Percentiles rank a stretch among this genome's conserved stretches.
These are phyloP conservation scores for Nettapus auritus DNA, from an alignment of 2,113 vertebrate species.

Conservation along the genomic window DNA sequence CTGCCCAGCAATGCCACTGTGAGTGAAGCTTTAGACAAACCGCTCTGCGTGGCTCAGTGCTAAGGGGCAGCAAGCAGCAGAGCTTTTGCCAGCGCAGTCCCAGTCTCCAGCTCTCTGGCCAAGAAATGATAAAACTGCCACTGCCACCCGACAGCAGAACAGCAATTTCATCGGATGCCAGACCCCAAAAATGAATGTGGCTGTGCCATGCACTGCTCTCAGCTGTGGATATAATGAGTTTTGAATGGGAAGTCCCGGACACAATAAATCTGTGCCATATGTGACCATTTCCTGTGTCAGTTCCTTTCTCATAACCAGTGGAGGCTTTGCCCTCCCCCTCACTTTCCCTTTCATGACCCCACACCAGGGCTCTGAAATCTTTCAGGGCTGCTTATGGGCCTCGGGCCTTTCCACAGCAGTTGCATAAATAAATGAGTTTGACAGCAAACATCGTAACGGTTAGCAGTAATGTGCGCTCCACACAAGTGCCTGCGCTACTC, in stretches of 20 bases:
- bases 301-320: slow-evolving; percentile 88
- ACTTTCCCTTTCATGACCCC: slow-evolving; percentile 84
- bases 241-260: slow-evolving; percentile 87
- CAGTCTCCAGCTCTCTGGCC: background rate
- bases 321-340: slow-evolving; percentile 62
- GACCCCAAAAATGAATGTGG: slow-evolving; percentile 74
- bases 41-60: background rate
- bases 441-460: slow-evolving; percentile 89
- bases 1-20: background rate
- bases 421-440: slow-evolving; percentile 91
- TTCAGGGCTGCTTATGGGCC: slow-evolving; percentile 83
- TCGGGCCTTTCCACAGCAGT: slow-evolving; percentile 81
- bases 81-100: background rate
- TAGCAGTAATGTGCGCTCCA: slow-evolving; percentile 81
- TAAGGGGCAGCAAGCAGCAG: background rate
- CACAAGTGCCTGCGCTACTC: slow-evolving; percentile 77
- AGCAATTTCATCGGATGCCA: slow-evolving; percentile 74
- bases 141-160: slow-evolving; percentile 33
- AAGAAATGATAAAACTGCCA: slow-evolving; percentile 65
- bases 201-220: slow-evolving; percentile 69
- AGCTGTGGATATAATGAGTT: slow-evolving; percentile 86
- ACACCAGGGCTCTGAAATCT: slow-evolving; percentile 88
- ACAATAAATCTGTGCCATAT: slow-evolving; percentile 94
- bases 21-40: background rate
- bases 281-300: slow-evolving; percentile 93